Base-by-base conservation (phyloP, 2,888 invertebrate genomes). In the Pseudeuparius sepicola region DNA sequence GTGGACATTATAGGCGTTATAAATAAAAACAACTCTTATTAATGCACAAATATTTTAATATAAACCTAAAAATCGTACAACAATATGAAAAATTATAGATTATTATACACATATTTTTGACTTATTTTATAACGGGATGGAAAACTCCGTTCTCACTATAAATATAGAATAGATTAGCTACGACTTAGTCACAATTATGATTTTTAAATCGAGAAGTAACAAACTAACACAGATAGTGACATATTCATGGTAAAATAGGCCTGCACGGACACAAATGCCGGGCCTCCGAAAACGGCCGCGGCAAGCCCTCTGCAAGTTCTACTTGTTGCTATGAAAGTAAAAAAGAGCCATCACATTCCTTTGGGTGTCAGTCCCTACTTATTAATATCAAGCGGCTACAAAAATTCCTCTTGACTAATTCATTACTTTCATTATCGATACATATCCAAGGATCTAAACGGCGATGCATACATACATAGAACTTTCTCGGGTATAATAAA, bases 61-160 rank as follows among this genome's bases (percentile, higher is more conserved):
- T 78, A 79, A 79, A 80, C 79, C 79, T 79, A 79, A 79, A 79
- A 79, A 79, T 67, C 75, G 77, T 79, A 79, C 78, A 79, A 78
- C 78, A 79, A 78, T 79, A 78, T 79, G 78, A 78, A 79, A 80
- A 79, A 79, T 79, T 80, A 79, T 78, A 79, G 74, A 75, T 77
- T 78, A 78, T 78, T 66, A 66, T 69, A 67, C 67, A 67, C 64
- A 63, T 63, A 65, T 62, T 37, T 34, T 20, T 40, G 54, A 53
- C 52, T 53, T 54, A 52, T 59, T 71, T 70, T 69, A 62, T 59
- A 73, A 74, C 73, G 73, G 67, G 70, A 65, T 71, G 71, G 73
- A 74, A 73, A 71, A 66, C 63, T 69, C 73, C 74, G 70, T 71
- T 70, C 68, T 73, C 68, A 69, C 73, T 74, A 73, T 70, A 53